Conservation (phyloP, 2,797 vertebrate genomes). For the Ceyx erithaca region DNA sequence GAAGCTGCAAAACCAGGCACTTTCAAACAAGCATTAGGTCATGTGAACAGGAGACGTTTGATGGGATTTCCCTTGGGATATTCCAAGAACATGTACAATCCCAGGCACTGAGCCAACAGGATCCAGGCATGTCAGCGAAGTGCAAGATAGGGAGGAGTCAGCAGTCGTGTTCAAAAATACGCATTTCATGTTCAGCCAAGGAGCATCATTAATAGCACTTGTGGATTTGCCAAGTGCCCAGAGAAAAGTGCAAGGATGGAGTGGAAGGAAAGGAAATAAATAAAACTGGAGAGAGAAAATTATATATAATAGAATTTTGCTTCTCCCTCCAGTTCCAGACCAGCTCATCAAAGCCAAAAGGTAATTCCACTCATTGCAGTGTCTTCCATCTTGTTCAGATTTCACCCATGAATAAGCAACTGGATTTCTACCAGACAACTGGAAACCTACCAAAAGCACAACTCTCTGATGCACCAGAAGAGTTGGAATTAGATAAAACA, state of each 20-base stretch:
- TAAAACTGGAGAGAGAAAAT: background rate
- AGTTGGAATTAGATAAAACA: slow-evolving; percentile 63
- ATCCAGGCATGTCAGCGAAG: background rate
- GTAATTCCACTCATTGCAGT: slow-evolving; percentile 10
- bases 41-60: background rate
- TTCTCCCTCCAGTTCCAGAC: background rate
- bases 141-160: background rate
- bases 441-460: slow-evolving; percentile 34
- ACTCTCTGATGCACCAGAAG: background rate
- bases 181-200: slow-evolving; percentile 39
- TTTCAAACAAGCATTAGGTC: slow-evolving; percentile 41
- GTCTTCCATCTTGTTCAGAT: slow-evolving; percentile 44
- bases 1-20: slow-evolving; percentile 26
- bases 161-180: background rate
- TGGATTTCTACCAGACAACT: background rate
- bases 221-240: slow-evolving; percentile 18
- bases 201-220: background rate
- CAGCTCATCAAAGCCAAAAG: slow-evolving; percentile 44
- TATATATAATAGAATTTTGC: background rate
- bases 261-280: background rate
- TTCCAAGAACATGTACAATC: slow-evolving; percentile 24
- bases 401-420: slow-evolving; percentile 21
- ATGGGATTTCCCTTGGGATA: slow-evolving; percentile 33
- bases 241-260: background rate
- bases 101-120: slow-evolving; percentile 15